Evolutionary conservation across 2,113 vertebrate species (phyloP), one percentile per base, ranked within the genome.

Genomic region (Passer montanus): DNA sequence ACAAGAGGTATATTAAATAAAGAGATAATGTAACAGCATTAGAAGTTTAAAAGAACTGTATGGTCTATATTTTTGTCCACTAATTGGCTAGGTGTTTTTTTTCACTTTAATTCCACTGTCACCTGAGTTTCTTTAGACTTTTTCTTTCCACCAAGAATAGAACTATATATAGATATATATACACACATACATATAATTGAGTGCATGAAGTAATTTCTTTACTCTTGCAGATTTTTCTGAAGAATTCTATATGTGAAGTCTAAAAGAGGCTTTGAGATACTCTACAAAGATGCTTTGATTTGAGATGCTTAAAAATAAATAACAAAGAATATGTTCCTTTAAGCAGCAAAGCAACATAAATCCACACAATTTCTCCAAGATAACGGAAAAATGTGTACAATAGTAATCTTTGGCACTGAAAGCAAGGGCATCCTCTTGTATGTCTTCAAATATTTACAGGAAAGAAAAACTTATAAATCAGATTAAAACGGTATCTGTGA

Each of bases 331-430:
- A 73, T 44, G 75, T 39, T 89, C 93, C 67, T 11, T 78, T 93
- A 90, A 97, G 66, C 94, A 96, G 84, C 68, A 96, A 96, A 95
- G 88, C 96, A 97, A 93, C 50, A 95, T 66, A 89, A 97, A 94
- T 84, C 49, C 78, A 96, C n/a, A 76, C 15, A 30, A 75, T 91
- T 95, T 95, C 84, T 96, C 85, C 52, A 96, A 83, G 41, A 88
- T 87, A 96, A 86, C 33, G 44, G 77, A 96, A 97, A 92, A 76
- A 84, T 9, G 41, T 90, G 19, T 95, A 13, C 83, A 87, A 94
- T 70, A 85, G 55, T 93, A 96, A 97, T 98, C 98, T 98, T 98
- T 99, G 98, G 98, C 98, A 98, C 97, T 91, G 66, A 98, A 97
- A 98, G 87, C 89, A 94, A 96, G 95, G 97, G 96, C 96, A 97